Conservation (phyloP, 2,113 vertebrate genomes). For the Ptychochromis oligacanthus region DNA sequence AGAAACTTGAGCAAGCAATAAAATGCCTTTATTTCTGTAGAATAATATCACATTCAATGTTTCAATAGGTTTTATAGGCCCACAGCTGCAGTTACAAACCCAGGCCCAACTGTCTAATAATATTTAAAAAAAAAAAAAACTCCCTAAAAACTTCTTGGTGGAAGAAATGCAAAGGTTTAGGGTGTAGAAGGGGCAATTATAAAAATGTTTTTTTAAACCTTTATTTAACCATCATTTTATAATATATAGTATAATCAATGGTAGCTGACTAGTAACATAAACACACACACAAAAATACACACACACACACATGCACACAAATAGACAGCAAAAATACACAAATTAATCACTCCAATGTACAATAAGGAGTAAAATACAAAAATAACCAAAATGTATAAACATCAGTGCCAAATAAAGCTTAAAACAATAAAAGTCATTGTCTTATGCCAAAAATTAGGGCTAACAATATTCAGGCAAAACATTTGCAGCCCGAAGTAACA, state of each 20-base stretch:
- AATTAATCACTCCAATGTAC: background rate
- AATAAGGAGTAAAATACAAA: too few relatives aligned
- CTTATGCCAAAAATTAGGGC: background rate
- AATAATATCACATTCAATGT: background rate
- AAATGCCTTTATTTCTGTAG: background rate
- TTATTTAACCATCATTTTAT: too few relatives aligned
- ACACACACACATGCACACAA: background rate
- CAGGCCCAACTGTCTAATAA: background rate
- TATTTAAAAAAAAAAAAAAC: background rate
- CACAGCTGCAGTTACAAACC: background rate
- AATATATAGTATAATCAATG: background rate
- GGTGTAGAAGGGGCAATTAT: background rate
- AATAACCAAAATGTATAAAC: background rate
- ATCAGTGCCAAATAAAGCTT: background rate
- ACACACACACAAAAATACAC: background rate
- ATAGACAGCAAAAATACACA: background rate
- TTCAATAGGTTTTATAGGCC: background rate
- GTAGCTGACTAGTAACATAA: background rate
- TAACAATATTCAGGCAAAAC: background rate
- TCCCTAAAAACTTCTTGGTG: background rate
- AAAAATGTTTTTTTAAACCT: background rate
- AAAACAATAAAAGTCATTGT: background rate
- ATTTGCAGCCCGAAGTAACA: background rate
- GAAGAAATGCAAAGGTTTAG: background rate
- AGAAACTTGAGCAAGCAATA: background rate